Conservation (phyloP, 1,140 invertebrate species). For the Scaptodrosophila lebanonensis region DNA sequence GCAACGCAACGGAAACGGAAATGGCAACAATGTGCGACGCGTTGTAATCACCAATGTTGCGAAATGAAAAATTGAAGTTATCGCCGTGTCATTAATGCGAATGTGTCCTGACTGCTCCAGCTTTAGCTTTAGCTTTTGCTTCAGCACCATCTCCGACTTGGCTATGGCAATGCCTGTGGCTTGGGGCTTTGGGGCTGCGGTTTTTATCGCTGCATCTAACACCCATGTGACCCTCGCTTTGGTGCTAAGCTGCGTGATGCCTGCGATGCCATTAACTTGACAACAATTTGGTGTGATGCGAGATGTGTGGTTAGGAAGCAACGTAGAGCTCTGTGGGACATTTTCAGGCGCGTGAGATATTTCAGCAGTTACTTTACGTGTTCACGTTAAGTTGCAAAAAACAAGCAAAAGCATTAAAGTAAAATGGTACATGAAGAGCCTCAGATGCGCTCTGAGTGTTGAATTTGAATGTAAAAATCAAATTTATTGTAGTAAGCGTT, state of each 20-base stretch:
- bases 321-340: no score
- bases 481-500: no score
- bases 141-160: no score
- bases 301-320: conserved; percentile 7
- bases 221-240: background rate
- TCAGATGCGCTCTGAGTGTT: no score
- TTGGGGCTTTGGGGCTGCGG: conserved; percentile 7
- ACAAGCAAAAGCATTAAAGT: no score
- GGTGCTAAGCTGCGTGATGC: conserved; percentile 30
- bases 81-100: conserved; percentile 49
- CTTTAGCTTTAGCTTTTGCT: conserved; percentile 5
- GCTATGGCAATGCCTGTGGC: conserved; percentile 4
- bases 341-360: no score
- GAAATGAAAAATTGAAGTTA: conserved; percentile 68
- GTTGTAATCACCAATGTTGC: conserved; percentile 21
- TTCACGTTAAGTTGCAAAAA: no score
- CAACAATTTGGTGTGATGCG: no score
- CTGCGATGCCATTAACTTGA: conserved; percentile 29
- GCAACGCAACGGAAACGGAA: conserved; percentile 56
- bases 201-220: conserved; percentile 34
- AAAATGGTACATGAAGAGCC: no score
- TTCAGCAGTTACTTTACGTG: no score
- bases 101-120: conserved; percentile 12
- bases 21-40: conserved; percentile 43
- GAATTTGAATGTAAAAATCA: no score